These are phyloP conservation scores for Temnothorax rugatulus DNA, from an alignment of 2,888 invertebrate species.

Conservation along the genomic window DNA sequence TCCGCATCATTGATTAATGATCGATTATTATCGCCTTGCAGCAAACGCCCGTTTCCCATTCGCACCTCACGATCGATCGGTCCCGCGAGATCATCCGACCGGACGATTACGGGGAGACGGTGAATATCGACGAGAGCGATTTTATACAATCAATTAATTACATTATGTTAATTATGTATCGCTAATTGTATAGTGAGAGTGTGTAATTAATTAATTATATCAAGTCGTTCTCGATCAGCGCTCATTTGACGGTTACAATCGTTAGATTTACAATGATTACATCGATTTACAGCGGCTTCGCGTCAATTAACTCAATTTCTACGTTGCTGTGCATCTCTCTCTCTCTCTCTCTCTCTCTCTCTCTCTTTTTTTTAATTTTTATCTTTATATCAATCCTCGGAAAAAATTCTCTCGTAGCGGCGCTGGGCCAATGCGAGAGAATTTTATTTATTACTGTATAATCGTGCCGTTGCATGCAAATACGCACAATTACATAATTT, in stretches of 20 bases:
- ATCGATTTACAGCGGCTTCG: conserved; percentile 18
- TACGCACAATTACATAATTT: conserved; percentile 61
- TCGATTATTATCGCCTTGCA: conserved; percentile 68
- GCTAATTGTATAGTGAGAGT: not conserved
- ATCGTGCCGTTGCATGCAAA: conserved; percentile 41
- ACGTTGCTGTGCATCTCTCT: conserved; percentile 16
- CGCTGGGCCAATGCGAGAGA: not conserved
- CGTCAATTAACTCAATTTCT: conserved; percentile 34
- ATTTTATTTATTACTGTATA: conserved; percentile 15
- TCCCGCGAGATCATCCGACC: conserved; percentile 18
- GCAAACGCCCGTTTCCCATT: conserved; percentile 61
- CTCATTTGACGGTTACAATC: conserved; percentile 14
- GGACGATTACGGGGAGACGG: conserved; percentile 10
- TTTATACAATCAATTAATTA: conserved; percentile 39
- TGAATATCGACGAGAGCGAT: conserved; percentile 29
- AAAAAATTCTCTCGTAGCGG: not conserved
- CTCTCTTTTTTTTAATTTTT: not conserved
- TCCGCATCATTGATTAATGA: conserved; percentile 62
- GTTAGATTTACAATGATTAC: conserved; percentile 38
- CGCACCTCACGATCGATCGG: conserved; percentile 29
- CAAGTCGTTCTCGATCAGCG: conserved; percentile 3
- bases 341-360: not conserved
- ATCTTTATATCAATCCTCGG: not conserved
- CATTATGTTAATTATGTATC: conserved; percentile 2
- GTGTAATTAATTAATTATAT: conserved; percentile 29